Base-by-base conservation (phyloP, 1,140 invertebrate species). In the Drosophila jambulina region DNA sequence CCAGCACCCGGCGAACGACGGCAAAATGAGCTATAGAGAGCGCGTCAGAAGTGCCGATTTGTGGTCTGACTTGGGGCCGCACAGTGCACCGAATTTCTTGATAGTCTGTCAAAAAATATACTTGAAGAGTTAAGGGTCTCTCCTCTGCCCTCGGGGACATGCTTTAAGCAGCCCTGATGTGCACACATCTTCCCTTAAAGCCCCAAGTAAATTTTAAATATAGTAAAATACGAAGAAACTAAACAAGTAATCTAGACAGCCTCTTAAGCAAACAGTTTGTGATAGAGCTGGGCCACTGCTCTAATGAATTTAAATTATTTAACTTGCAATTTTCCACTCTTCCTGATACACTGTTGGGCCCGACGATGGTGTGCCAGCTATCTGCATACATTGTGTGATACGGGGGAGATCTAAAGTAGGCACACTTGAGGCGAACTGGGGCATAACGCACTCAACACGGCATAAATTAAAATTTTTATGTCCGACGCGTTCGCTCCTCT, bases 381-480 rank as follows among this genome's bases (percentile, higher is more conserved):
- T 82, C 80, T 83, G 51, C 65, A 57, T 62, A 71, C 53, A 64
- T 68, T 77, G 56, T 77, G 56, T 42, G 65, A 72, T 49, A 72
- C 10, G 63, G 46, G 32, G 45, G 45, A 62, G 78, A 68, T 81
- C 65, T 83, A 76, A 83, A 83, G 75, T 77, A 51, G 74, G 67
- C 67, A 75, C 81, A 68, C 80, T 83, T 64, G 71, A 60, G 34
- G 51, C n/a, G 59, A 90, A 90, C 75, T 88, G 85, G 84, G 78
- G 84, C 85, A 88, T 81, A 84, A 88, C 85, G 81, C 85, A 88
- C 85, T 88, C 84, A 84, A 78, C 85, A 64, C 85, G 81, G 84
- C 84, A 88, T 88, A 90, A 90, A 88, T 88, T 90, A 88, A 90
- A 90, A 90, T 88, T 88, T 80, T 78, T 83, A 53, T 64, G 64